A percentile compares a stretch with the other conserved stretches of the same genome.
phyloP scores from a whole-genome alignment of 92 coral and sea anemone genomes.

The Epizoanthus illoricatus region DNA sequence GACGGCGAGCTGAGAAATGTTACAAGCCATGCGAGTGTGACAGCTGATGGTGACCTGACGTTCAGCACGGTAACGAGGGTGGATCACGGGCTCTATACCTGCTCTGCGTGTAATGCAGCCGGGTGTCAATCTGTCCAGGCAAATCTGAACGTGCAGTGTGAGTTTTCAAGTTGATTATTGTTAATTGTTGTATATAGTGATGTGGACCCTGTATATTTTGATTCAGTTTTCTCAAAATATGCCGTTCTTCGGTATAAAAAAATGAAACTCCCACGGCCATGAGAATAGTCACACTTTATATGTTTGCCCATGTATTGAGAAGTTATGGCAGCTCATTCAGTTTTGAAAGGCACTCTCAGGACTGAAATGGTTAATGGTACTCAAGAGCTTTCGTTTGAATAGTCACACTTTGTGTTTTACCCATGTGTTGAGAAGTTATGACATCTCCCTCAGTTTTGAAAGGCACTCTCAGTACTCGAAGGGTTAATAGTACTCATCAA shows the following conservation, averaged over 20 bases:
- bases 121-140: constrained; percentile 66
- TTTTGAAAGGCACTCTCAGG: neutral
- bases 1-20: constrained; percentile 41
- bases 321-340: neutral
- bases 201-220: too few species aligned
- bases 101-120: constrained; percentile 82
- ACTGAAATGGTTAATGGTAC: neutral
- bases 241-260: too few species aligned
- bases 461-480: neutral
- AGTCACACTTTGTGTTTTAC: neutral
- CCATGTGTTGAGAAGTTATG: neutral
- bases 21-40: constrained; percentile 39
- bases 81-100: constrained; percentile 61
- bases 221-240: too few species aligned
- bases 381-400: neutral
- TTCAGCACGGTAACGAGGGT: constrained; percentile 43
- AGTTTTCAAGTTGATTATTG: constrained; percentile 21
- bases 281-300: too few species aligned
- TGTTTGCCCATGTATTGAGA: neutral
- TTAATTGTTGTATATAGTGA: too few species aligned
- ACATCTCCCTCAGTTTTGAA: neutral
- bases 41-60: constrained; percentile 59
- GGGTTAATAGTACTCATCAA: neutral
- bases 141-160: constrained; percentile 62
- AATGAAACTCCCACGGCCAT: too few species aligned